These are phyloP conservation scores for Ranitomeya variabilis DNA, from an alignment of 2,113 vertebrate genomes.

Conservation along the genomic window DNA sequence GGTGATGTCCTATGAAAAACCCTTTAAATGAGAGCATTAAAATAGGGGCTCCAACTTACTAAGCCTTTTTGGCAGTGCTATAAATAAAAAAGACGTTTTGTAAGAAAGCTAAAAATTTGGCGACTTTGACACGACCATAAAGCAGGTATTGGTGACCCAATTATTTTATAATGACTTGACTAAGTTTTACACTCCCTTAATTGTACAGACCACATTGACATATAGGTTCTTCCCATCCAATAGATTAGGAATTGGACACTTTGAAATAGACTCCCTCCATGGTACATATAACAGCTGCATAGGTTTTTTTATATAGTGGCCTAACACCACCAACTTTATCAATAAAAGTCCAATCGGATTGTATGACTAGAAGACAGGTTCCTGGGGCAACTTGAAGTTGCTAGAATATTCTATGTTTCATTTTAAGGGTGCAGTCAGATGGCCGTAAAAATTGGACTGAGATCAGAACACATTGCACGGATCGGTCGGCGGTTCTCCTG, in stretches of 20 bases:
- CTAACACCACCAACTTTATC: neutral
- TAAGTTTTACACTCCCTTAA: neutral
- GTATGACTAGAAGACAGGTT: neutral
- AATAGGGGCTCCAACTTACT: neutral
- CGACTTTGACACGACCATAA: neutral
- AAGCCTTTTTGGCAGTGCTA: neutral
- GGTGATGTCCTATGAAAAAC: too few relatives aligned
- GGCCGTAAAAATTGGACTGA: too few relatives aligned
- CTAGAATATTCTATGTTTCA: too few relatives aligned
- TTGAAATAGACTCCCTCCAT: neutral
- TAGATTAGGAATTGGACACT: neutral
- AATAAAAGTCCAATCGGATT: neutral
- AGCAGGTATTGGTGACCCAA: neutral
- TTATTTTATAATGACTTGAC: neutral
- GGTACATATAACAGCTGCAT: neutral
- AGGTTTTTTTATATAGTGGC: too few relatives aligned
- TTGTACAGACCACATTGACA: too few relatives aligned
- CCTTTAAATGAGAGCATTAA: neutral
- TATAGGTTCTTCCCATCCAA: neutral
- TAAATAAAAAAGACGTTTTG: too few relatives aligned
- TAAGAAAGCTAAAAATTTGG: neutral
- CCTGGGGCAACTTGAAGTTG: too few relatives aligned
- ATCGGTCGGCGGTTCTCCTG: too few relatives aligned
- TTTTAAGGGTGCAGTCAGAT: too few relatives aligned
- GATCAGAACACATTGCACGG: too few relatives aligned